Conservation (phyloP, 2,888 invertebrate genomes). For the Eulithis testata region DNA sequence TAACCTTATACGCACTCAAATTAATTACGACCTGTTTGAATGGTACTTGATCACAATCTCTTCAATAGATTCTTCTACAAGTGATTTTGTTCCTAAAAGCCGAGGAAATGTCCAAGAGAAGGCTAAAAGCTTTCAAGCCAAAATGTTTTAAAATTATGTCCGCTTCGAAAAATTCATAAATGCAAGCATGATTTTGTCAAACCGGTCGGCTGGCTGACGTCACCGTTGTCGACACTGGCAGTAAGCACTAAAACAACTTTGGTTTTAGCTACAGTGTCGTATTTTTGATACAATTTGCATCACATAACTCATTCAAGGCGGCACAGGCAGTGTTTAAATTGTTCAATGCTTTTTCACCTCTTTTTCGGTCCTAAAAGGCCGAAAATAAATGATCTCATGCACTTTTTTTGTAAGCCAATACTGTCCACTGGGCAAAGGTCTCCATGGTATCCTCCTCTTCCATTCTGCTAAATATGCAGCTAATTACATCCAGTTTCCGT, state of each 20-base stretch:
- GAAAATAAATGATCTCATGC: too few relatives aligned
- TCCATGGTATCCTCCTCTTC: too few relatives aligned
- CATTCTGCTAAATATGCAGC: too few relatives aligned
- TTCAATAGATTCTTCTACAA: neutral
- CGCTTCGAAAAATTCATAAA: constrained; percentile 31
- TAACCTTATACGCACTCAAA: constrained; percentile 9
- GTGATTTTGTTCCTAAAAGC: too few relatives aligned
- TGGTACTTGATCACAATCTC: constrained; percentile 13
- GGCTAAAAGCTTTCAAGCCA: neutral
- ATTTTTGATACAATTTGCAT: neutral
- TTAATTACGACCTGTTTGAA: constrained; percentile 18
- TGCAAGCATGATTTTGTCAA: constrained; percentile 44
- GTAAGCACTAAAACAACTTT: neutral
- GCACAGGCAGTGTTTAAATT: too few relatives aligned
- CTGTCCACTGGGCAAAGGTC: too few relatives aligned
- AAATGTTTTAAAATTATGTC: constrained; percentile 22
- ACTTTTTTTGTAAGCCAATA: too few relatives aligned
- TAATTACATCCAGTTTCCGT: too few relatives aligned
- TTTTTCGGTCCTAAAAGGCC: too few relatives aligned
- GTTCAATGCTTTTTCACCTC: too few relatives aligned
- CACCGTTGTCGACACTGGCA: constrained; percentile 35
- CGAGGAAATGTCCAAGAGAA: neutral
- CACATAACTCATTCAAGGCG: too few relatives aligned
- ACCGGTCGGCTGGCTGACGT: constrained; percentile 62
- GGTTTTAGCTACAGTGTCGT: neutral